Base-by-base conservation (phyloP, 2,797 vertebrate genomes). In the Tragelaphus eurycerus region DNA sequence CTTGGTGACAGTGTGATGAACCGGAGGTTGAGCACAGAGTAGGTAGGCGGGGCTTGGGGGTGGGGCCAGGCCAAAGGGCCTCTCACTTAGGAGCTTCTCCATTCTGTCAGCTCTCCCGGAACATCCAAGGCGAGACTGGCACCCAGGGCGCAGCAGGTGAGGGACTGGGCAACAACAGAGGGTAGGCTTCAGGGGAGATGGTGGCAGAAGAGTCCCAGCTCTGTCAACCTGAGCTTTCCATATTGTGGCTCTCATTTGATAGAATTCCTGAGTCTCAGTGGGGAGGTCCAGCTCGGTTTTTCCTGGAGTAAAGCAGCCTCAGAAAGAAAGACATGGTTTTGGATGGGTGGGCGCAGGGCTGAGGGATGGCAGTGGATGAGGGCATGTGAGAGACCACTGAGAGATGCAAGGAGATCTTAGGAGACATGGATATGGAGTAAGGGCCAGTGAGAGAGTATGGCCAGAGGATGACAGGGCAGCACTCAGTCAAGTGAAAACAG, bases 21-120 rank as follows among this genome's bases (percentile, higher is more conserved):
- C 93, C 17, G 90, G 96, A 96, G 97, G 96, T 93, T 57, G 92
- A 96, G 76, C 62, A 12, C 48, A 88, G 62, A 79, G 90, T 43
- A 21, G 50, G 95, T 87, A 19, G 97, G 97, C 93, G 97, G 96
- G 71, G 96, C 89, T 55, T 95, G n/a, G 92, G 96, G 97, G 98
- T 76, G 97, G 97, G 94, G 96, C 82, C 54, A 90, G 94, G 89
- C 84, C 96, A 62, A 54, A 96, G 92, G 78, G 89, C 92, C 95
- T 93, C 96, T 90, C 13, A 74, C 64, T 89, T 27, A 11, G 95
- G 74, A 95, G 98, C 94, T 98, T 98, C 98, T 98, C 92, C 89
- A 93, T 97, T 97, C 97, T 92, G 76, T 82, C 86, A 95, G 86
- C 83, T 74, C 89, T 92, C 92, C 43, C 13, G 89, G 94, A 59